Evolutionary conservation across 2,797 vertebrate species (phyloP).

Genomic region (Psittacula echo): DNA sequence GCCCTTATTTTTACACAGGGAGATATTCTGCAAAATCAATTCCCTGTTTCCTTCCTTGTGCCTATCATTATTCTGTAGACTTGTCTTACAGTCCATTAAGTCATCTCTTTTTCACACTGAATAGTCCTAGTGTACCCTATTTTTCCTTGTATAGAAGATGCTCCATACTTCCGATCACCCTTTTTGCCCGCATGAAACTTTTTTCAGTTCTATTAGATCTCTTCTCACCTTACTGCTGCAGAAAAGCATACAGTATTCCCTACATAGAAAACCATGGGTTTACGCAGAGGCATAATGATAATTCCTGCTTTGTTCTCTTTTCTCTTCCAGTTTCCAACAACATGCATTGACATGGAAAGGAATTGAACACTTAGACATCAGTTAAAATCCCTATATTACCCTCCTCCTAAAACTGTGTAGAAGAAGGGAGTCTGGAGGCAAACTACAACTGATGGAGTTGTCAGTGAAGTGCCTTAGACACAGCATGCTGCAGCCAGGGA

Average conservation of each 20-base stretch:
- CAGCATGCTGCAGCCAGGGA: not conserved
- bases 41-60: not conserved
- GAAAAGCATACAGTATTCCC: not conserved
- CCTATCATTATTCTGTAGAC: not conserved
- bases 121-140: not conserved
- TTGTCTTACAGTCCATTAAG: not conserved
- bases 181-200: not conserved
- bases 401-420: not conserved
- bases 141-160: not conserved
- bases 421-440: not conserved
- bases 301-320: not conserved
- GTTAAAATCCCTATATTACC: not conserved
- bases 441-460: not conserved
- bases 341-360: not conserved
- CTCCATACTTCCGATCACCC: not conserved
- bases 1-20: not conserved
- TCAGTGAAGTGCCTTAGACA: not conserved
- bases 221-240: not conserved
- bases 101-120: not conserved
- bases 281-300: not conserved
- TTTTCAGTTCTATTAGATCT: not conserved
- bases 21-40: not conserved
- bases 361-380: not conserved
- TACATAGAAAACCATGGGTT: not conserved
- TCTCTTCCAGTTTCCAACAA: not conserved